Evolutionary conservation across 2,797 vertebrate genomes (phyloP).

Genomic region (Corythornis leucogaster): DNA sequence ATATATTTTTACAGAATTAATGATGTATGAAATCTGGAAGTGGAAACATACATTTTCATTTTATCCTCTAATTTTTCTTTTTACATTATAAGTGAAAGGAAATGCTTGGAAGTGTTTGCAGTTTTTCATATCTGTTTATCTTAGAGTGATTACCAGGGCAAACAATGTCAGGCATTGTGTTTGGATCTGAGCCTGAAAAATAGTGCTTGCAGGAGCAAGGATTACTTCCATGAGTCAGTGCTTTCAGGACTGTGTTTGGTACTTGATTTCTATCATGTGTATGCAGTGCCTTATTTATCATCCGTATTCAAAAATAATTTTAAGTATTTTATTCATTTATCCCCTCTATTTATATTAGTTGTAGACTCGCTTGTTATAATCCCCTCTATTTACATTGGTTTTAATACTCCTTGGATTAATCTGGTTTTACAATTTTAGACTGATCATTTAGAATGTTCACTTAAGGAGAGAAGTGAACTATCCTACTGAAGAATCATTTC

Average conservation of each 20-base stretch:
- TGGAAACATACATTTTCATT: constrained; percentile 70
- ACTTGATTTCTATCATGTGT: constrained; percentile 66
- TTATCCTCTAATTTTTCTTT: constrained; percentile 66
- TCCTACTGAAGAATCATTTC: background rate
- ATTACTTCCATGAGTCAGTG: constrained; percentile 64
- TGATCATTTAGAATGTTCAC: constrained; percentile 9
- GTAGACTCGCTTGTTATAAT: constrained; percentile 33
- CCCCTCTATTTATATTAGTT: constrained; percentile 25
- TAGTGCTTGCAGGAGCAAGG: constrained; percentile 48
- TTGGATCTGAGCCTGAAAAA: constrained; percentile 67
- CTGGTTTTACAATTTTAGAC: constrained; percentile 19
- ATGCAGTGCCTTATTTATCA: constrained; percentile 56
- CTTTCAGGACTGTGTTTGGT: constrained; percentile 43
- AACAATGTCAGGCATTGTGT: constrained; percentile 72
- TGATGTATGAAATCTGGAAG: constrained; percentile 68
- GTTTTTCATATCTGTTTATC: constrained; percentile 72
- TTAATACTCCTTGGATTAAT: constrained; percentile 26
- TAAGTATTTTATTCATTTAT: constrained; percentile 35
- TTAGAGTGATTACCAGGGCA: constrained; percentile 74
- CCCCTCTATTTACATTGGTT: constrained; percentile 9
- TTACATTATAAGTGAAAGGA: constrained; percentile 58
- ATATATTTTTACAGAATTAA: constrained; percentile 72
- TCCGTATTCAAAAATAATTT: constrained; percentile 38
- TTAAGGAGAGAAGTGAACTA: background rate
- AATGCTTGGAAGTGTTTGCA: constrained; percentile 59